Base-by-base conservation (phyloP, 2,797 vertebrate species). In the Nannoperca australis region DNA sequence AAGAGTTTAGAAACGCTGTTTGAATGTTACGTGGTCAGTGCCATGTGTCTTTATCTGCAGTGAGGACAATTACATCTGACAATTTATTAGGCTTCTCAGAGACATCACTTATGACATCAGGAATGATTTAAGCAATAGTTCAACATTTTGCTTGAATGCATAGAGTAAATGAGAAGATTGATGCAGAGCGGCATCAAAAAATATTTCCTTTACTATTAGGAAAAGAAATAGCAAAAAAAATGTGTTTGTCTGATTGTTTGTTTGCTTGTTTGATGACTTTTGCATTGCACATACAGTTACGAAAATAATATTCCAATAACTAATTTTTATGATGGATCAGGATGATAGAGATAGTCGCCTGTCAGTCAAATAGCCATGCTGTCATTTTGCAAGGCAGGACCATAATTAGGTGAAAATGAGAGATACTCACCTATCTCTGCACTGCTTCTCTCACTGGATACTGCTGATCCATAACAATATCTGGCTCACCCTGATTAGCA, bases 391-490 rank as follows among this genome's bases (percentile, higher is more conserved):
- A 9, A 87, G 55, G 72, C 51, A 45, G 50, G 40, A 34, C 11
- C 32, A 40, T 79, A 86, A 86, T 90, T 86, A 83, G 56, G 47
- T 61, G 73, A 65, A 82, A 85, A 86, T 88, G 63, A 89, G 86
- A 85, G 40, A 24, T 54, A 66, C 73, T 85, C 70, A 79, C 55
- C 80, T 84, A 40, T 82, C 79, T 55, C 53, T 47, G 34, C 65
- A 15, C 61, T 59, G 64, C 80, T 79, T 66, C 76, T 82, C 79
- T 73, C 58, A 47, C 51, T 70, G 60, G 38, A 73, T 62, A 56
- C 44, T 73, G 74, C 84, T 89, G 89, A 84, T 80, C 60, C 77
- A 47, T 66, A 62, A 77, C 47, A 77, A 78, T 76, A 73, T 79
- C 67, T 74, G 65, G 42, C 83, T 85, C 32, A 0, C 50, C 64